phyloP scores from a whole-genome alignment of 2,113 vertebrate species.

The Fregata magnificens region DNA sequence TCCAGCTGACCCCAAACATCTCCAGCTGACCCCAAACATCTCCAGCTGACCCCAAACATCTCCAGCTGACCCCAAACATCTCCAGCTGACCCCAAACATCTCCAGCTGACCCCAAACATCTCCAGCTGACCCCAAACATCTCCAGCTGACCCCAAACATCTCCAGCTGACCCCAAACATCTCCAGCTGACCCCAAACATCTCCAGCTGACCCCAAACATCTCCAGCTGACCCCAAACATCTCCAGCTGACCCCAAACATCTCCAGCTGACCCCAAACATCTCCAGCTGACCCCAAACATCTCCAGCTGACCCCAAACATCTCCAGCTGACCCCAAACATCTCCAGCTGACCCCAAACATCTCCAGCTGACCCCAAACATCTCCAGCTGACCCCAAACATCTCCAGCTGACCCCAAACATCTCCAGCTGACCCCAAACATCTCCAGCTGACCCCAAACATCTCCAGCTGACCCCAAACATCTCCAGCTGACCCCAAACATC shows the following conservation, averaged over 20 bases:
- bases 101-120: neutral
- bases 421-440: neutral
- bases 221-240: neutral
- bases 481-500: neutral
- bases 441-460: neutral
- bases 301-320: neutral
- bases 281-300: neutral
- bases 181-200: neutral
- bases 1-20: neutral
- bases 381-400: neutral
- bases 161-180: neutral
- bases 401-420: neutral
- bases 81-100: neutral
- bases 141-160: neutral
- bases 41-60: neutral
- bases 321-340: neutral
- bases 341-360: neutral
- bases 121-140: neutral
- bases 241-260: neutral
- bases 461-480: neutral
- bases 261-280: neutral
- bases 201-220: neutral
- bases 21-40: neutral
- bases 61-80: neutral
- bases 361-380: neutral